These are phyloP conservation scores for Luperina nickerlii DNA, from an alignment of 2,888 invertebrate species.

Conservation along the genomic window DNA sequence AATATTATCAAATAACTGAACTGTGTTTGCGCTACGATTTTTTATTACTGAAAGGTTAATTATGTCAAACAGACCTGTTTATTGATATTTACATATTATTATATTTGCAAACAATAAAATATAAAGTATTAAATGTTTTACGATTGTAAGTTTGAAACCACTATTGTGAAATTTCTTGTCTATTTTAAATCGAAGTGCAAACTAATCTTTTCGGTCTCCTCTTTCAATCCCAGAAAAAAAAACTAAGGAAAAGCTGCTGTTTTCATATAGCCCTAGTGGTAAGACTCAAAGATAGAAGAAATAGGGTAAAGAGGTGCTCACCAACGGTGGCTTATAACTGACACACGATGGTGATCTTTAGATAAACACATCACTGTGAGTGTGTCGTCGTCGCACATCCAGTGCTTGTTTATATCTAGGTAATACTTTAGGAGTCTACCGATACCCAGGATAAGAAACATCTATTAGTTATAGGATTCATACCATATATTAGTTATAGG, in stretches of 20 bases:
- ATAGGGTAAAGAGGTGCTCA: conserved; percentile 37
- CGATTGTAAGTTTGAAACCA: background rate
- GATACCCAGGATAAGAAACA: background rate
- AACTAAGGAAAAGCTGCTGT: background rate
- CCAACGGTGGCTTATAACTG: conserved; percentile 10
- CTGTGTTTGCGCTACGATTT: conserved; percentile 10
- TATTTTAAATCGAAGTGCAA: background rate
- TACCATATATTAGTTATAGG: background rate
- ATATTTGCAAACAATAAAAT: background rate
- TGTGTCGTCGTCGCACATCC: background rate
- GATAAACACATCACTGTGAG: conserved; percentile 7
- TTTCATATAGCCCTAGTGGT: background rate
- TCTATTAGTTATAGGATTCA: background rate
- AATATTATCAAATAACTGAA: conserved; percentile 27
- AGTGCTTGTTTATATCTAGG: background rate
- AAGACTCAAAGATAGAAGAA: conserved; percentile 29
- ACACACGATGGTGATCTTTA: conserved; percentile 7
- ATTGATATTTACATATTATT: conserved; percentile 4
- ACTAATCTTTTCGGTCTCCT: background rate
- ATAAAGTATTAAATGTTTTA: background rate
- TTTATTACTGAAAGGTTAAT: conserved; percentile 11
- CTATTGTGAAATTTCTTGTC: background rate
- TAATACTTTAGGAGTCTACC: background rate
- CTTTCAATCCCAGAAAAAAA: conserved; percentile 1
- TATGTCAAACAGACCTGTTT: background rate